Percentiles rank a stretch among this genome's conserved stretches.
Conservation (phyloP, 2,113 vertebrate species). For the chimpanzee (Pan troglodytes) region NHGRI_mPanTro3-v2.1_pri NC_072404.2:103381501-103382000, state of each 20-base stretch:
- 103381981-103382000: background rate
- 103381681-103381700: background rate
- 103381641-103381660: background rate
- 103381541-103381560: conserved; percentile 16
- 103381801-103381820: background rate
- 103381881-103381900: background rate
- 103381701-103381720: background rate
- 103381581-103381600: background rate
- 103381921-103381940: background rate
- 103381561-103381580: conserved; percentile 15
- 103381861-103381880: background rate
- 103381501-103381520: background rate
- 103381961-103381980: background rate
- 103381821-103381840: background rate
- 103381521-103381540: conserved; percentile 17
- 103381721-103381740: background rate
- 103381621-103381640: background rate
- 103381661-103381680: background rate
- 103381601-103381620: background rate
- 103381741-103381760: background rate
- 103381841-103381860: background rate
- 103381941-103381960: background rate
- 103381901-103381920: background rate
- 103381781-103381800: background rate
- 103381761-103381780: background rate